Evolutionary conservation across 2,113 vertebrate species (phyloP).

Genomic region (Eurystomus gularis): DNA sequence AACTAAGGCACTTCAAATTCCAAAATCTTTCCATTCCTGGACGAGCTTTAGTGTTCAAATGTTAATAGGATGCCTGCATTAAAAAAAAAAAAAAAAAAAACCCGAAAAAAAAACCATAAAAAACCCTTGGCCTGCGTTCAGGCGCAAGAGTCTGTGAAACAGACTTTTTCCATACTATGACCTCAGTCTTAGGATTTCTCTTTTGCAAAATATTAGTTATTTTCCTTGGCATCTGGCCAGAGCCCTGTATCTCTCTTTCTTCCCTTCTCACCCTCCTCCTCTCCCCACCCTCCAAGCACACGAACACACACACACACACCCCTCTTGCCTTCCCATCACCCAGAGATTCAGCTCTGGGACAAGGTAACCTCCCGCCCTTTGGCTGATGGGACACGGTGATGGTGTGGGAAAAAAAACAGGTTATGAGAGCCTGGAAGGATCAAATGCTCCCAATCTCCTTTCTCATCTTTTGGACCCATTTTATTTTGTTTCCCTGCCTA

Average conservation of each 20-base stretch:
- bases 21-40: constrained; percentile 72
- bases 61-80: constrained; percentile 63
- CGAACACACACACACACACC: not conserved
- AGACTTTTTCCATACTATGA: constrained; percentile 79
- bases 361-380: not conserved
- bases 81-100: not conserved
- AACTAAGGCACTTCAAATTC: constrained; percentile 55
- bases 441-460: fast-evolving
- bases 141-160: constrained; percentile 72
- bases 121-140: constrained; percentile 61
- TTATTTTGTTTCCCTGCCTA: not conserved
- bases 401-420: not conserved
- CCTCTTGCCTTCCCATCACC: not conserved
- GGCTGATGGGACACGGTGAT: not conserved
- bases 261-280: not conserved
- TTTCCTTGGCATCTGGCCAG: constrained; percentile 71
- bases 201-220: constrained; percentile 72
- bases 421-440: not conserved
- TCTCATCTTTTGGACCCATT: not conserved
- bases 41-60: constrained; percentile 64
- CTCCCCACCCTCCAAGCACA: not conserved
- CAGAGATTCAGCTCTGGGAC: not conserved
- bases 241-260: constrained; percentile 49
- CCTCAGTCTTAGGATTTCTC: constrained; percentile 73
- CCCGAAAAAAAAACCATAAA: not conserved